phyloP scores from a whole-genome alignment of 2,113 vertebrate genomes.

The Dromaius novaehollandiae region DNA sequence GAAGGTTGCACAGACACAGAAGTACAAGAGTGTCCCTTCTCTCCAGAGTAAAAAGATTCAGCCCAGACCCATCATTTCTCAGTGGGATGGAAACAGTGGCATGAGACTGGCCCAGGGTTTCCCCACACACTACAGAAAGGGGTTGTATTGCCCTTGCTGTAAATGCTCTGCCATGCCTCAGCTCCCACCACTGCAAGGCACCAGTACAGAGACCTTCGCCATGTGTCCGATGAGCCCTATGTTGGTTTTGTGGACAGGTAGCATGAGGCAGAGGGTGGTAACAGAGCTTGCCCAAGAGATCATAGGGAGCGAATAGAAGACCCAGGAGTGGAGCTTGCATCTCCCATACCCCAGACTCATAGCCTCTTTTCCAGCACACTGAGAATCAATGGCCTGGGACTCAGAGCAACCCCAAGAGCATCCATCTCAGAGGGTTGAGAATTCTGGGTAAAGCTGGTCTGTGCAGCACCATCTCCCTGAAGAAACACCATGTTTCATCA shows the following conservation, averaged over 20 bases:
- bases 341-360: background rate
- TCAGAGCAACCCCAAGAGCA: background rate
- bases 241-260: background rate
- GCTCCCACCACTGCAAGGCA: background rate
- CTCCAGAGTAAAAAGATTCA: background rate
- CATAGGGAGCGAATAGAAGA: background rate
- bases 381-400: background rate
- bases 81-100: background rate
- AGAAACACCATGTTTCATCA: background rate
- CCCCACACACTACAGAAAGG: background rate
- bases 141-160: background rate
- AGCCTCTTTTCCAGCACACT: background rate
- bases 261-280: background rate
- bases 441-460: background rate
- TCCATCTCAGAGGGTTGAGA: background rate
- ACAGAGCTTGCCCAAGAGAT: background rate
- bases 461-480: background rate
- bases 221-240: background rate
- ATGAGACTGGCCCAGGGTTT: background rate
- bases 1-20: background rate
- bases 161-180: rapidly evolving
- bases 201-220: background rate
- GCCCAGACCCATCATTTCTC: background rate
- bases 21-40: background rate
- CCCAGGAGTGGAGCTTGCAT: too few relatives aligned